Conservation (phyloP, 1,140 invertebrate genomes). For the Archivesica marissinica region DNA sequence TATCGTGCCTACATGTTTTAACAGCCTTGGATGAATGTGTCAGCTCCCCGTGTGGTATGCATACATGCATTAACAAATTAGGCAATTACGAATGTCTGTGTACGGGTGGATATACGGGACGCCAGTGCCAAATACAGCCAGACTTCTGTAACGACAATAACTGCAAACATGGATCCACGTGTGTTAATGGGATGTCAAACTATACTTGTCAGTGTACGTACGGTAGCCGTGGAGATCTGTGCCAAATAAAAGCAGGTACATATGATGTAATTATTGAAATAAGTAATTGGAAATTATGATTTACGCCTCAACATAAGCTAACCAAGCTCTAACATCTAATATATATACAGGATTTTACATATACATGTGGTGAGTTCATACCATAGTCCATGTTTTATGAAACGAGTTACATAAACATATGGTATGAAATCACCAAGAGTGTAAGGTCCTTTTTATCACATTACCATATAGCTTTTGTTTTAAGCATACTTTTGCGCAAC, state of each 20-base stretch:
- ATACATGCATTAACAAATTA: not conserved
- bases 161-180: not conserved
- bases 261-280: not conserved
- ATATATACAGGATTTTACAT: no score
- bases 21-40: not conserved
- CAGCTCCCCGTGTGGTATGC: not conserved
- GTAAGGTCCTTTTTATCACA: no score
- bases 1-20: not conserved
- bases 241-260: constrained; percentile 22
- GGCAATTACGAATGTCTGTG: not conserved
- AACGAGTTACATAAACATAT: no score
- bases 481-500: no score
- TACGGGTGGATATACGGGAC: constrained; percentile 5
- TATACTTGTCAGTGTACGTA: not conserved
- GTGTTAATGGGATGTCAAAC: not conserved
- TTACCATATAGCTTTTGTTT: no score
- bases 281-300: not conserved
- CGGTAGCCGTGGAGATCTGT: not conserved
- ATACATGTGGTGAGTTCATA: no score
- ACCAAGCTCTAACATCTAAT: no score
- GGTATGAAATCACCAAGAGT: no score
- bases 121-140: not conserved
- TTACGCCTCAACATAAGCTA: no score
- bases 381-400: no score
- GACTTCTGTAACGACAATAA: not conserved